phyloP scores from a whole-genome alignment of 2,888 invertebrate genomes.

The Autographa gamma region DNA sequence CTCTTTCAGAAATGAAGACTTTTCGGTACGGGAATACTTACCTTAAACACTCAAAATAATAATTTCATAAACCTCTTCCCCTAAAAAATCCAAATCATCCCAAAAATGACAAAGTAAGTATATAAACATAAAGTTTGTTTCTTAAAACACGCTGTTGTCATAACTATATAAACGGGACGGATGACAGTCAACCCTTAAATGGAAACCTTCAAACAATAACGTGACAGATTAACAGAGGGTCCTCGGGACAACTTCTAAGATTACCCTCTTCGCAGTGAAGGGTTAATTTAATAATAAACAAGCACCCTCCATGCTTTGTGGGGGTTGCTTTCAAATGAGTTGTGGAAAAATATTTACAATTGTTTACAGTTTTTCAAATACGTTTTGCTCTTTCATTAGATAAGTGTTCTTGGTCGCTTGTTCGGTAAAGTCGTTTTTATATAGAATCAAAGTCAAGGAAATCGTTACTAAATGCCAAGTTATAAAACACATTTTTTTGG shows the following conservation, averaged over 20 bases:
- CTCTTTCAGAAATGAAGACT: background rate
- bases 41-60: background rate
- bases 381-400: background rate
- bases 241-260: constrained; percentile 60
- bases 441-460: too few relatives aligned
- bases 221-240: constrained; percentile 66
- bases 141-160: constrained; percentile 23
- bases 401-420: background rate
- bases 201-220: constrained; percentile 62
- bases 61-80: background rate
- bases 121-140: constrained; percentile 29
- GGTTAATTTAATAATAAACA: constrained; percentile 67
- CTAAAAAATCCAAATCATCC: background rate
- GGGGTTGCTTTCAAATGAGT: constrained; percentile 17
- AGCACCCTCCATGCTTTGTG: constrained; percentile 52
- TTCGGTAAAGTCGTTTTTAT: too few relatives aligned
- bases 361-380: background rate
- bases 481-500: too few relatives aligned
- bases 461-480: too few relatives aligned
- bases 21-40: background rate
- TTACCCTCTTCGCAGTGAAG: constrained; percentile 59
- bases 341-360: constrained; percentile 10
- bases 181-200: constrained; percentile 38
- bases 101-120: constrained; percentile 11
- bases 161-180: constrained; percentile 32